Evolutionary conservation across 2,797 vertebrate genomes (phyloP).

Genomic region (Chaetophractus vellerosus): DNA sequence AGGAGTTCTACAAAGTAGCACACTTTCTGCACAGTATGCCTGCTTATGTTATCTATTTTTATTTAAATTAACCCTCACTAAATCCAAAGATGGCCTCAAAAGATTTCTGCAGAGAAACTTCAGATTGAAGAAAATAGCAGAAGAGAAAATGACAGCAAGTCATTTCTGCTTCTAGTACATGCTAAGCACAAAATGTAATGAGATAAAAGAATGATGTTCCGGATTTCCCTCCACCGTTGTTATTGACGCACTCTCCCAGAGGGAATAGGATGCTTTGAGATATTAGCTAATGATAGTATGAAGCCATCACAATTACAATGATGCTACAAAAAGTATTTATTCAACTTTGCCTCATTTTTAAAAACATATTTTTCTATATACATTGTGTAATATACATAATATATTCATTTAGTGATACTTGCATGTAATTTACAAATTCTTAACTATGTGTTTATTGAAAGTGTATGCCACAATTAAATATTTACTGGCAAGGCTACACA

Average conservation of each 20-base stretch:
- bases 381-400: not conserved
- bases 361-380: not conserved
- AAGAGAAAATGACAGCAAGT: not conserved
- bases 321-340: constrained; percentile 13
- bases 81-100: not conserved
- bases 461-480: not conserved
- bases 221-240: not conserved
- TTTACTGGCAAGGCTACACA: not conserved
- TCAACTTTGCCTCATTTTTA: not conserved
- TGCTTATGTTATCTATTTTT: not conserved
- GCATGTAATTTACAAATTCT: not conserved
- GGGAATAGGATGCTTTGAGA: not conserved
- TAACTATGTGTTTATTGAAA: not conserved
- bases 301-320: not conserved
- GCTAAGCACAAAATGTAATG: not conserved
- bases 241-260: not conserved
- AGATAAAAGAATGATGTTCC: not conserved
- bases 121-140: constrained; percentile 19
- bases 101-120: not conserved
- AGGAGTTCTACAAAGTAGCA: not conserved
- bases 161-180: not conserved
- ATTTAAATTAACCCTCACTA: not conserved
- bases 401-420: not conserved
- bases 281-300: not conserved
- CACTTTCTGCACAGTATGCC: not conserved